Evolutionary conservation across 1,140 invertebrate species (phyloP).

Genomic region (Drosophila nasuta): DNA sequence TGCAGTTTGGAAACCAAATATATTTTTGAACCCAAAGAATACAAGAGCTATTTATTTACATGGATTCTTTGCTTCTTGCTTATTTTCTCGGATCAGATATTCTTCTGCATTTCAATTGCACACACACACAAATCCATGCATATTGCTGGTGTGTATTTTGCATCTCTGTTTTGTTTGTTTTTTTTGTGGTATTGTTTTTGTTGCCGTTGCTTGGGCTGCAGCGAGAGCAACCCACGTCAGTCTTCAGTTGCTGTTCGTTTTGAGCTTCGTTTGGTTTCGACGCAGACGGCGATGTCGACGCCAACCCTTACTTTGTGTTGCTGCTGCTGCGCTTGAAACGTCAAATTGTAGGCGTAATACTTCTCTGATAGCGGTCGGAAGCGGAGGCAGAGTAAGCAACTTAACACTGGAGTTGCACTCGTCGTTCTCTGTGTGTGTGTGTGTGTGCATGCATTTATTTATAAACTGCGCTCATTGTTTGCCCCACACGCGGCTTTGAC

Average conservation of each 20-base stretch:
- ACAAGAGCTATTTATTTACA: not conserved
- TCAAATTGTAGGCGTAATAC: conserved; percentile 9
- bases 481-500: conserved; percentile 55
- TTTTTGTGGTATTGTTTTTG: conserved; percentile 3
- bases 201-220: not conserved
- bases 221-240: conserved; percentile 40
- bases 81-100: conserved; percentile 9
- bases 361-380: not conserved
- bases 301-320: not conserved
- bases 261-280: conserved; percentile 38
- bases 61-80: not conserved
- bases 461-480: conserved; percentile 77
- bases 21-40: too few relatives aligned
- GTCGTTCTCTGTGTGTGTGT: conserved; percentile 13
- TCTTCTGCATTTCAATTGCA: conserved; percentile 27
- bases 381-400: conserved; percentile 37
- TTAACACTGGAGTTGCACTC: conserved; percentile 46
- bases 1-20: too few relatives aligned
- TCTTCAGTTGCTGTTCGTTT: conserved; percentile 42
- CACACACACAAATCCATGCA: conserved; percentile 1
- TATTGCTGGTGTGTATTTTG: conserved; percentile 13
- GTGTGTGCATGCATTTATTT: conserved; percentile 66
- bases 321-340: conserved; percentile 61
- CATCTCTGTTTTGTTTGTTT: conserved; percentile 16
- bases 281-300: not conserved